Evolutionary conservation across 1,140 invertebrate genomes (phyloP).

Genomic region (Apocrypta bakeri): DNA sequence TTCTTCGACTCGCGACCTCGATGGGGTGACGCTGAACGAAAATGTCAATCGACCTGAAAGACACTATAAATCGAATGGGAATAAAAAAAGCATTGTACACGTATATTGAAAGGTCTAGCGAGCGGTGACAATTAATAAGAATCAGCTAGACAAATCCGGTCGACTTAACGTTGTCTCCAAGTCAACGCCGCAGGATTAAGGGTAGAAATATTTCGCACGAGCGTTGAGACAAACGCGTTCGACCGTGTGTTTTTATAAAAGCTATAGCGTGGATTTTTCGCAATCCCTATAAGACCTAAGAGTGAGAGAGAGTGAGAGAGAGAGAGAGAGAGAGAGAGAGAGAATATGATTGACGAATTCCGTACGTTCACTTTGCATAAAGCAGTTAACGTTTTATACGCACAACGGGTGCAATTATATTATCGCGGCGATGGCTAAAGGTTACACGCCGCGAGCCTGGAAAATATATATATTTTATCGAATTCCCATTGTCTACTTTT

Average conservation of each 20-base stretch:
- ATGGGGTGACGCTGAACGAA: neutral
- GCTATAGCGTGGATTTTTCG: conserved; percentile 15
- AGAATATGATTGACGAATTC: conserved; percentile 37
- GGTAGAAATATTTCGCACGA: too few relatives aligned
- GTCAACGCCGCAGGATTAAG: neutral
- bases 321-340: neutral
- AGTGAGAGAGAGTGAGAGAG: neutral
- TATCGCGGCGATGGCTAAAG: neutral
- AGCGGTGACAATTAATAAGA: too few relatives aligned
- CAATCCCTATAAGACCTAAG: neutral
- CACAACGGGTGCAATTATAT: neutral
- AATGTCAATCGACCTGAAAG: too few relatives aligned
- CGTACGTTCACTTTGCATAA: conserved; percentile 39
- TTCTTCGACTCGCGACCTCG: neutral
- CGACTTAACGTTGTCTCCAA: conserved; percentile 9
- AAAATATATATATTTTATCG: neutral
- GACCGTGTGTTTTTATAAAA: too few relatives aligned
- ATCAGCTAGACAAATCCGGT: too few relatives aligned
- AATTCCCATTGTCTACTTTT: neutral
- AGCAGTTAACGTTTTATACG: neutral
- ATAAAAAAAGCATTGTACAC: neutral
- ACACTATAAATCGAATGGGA: too few relatives aligned
- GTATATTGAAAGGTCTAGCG: neutral
- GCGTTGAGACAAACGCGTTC: too few relatives aligned
- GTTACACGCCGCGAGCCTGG: neutral